A percentile compares a stretch with the other conserved stretches of the same genome.
Evolutionary conservation across 2,888 invertebrate genomes (phyloP).

Genomic region (Dasysyrphus albostriatus): DNA sequence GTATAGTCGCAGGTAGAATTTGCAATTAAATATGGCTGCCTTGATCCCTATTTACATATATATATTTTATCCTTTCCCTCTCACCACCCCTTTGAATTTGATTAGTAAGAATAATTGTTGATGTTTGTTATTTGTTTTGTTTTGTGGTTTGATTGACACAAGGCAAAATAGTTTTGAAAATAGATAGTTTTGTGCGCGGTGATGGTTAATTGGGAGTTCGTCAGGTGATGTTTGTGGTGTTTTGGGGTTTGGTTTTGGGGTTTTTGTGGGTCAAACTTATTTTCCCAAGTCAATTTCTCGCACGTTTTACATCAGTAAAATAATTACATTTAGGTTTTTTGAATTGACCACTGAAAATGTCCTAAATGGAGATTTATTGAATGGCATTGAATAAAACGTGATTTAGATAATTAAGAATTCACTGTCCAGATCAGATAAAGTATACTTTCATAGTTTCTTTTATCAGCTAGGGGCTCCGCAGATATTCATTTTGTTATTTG

Average conservation of each 20-base stretch:
- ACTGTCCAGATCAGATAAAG: neutral
- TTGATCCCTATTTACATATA: neutral
- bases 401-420: neutral
- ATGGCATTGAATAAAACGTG: neutral
- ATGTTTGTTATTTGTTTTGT: slow-evolving; percentile 56
- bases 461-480: no score
- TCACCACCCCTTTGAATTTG: slow-evolving; percentile 10
- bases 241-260: neutral
- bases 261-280: neutral
- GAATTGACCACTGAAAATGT: neutral
- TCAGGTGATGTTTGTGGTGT: slow-evolving; percentile 7
- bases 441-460: no score
- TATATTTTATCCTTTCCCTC: neutral
- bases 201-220: slow-evolving; percentile 19
- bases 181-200: slow-evolving; percentile 46
- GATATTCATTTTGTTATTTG: no score
- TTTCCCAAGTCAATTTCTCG: neutral
- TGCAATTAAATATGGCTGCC: slow-evolving; percentile 56
- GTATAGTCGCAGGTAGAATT: slow-evolving; percentile 8
- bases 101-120: slow-evolving; percentile 54
- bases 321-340: slow-evolving; percentile 21
- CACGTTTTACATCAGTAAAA: neutral
- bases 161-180: slow-evolving; percentile 26
- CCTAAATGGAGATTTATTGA: slow-evolving; percentile 5
- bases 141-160: slow-evolving; percentile 60